Evolutionary conservation across 1,140 invertebrate genomes (phyloP).

Genomic region (Charaxes varanes): DNA sequence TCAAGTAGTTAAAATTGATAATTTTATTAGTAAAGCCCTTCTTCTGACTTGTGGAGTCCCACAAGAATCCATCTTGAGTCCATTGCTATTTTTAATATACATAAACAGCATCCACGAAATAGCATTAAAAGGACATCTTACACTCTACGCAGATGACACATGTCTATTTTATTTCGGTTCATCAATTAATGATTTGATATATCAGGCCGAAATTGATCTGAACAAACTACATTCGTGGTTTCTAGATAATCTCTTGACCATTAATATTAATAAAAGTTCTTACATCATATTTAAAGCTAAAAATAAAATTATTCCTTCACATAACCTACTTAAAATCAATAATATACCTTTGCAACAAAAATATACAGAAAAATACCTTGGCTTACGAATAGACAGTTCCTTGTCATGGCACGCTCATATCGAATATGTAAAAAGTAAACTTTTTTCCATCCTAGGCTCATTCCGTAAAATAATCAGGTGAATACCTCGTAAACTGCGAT

Average conservation of each 20-base stretch:
- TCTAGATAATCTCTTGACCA: not conserved
- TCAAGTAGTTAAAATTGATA: not conserved
- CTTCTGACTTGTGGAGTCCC: not conserved
- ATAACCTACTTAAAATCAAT: constrained; percentile 4
- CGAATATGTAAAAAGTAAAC: too few species aligned
- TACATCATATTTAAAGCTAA: constrained; percentile 5
- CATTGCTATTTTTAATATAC: too few species aligned
- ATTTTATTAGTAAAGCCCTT: not conserved
- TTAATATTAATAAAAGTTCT: not conserved
- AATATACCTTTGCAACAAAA: constrained; percentile 1
- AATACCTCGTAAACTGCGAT: too few species aligned
- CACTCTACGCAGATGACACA: too few species aligned
- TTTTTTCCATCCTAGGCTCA: too few species aligned
- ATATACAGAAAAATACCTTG: constrained; percentile 6
- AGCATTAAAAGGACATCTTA: constrained; percentile 1
- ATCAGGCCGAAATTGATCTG: constrained; percentile 1
- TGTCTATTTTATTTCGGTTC: too few species aligned
- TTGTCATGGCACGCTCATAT: constrained; percentile 6
- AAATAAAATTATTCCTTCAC: not conserved
- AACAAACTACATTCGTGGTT: not conserved
- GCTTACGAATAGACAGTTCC: constrained; percentile 2
- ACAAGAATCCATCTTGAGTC: too few species aligned
- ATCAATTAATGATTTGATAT: constrained; percentile 1
- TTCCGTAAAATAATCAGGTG: too few species aligned
- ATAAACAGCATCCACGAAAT: too few species aligned